Conservation (phyloP, 1,140 invertebrate genomes). For the Magallana gigas region DNA sequence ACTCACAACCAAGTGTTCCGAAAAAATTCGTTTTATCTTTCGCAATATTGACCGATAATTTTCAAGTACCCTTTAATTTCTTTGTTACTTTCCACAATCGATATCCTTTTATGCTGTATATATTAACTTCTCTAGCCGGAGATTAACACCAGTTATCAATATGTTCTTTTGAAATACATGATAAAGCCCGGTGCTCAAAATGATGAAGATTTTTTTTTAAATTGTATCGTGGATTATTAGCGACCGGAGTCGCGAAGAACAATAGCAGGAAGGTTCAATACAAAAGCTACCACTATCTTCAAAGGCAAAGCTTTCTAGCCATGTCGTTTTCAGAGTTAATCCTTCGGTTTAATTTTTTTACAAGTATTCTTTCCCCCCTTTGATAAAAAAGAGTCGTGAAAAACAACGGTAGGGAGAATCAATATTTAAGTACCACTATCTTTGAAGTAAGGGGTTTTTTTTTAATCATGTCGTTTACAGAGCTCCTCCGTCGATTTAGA, state of each 20-base stretch:
- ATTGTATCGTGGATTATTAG: background rate
- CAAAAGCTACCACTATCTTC: too few species aligned
- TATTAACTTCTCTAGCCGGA: background rate
- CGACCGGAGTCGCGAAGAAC: background rate
- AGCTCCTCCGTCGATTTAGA: too few species aligned
- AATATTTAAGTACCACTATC: too few species aligned
- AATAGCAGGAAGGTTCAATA: background rate
- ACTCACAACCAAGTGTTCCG: background rate
- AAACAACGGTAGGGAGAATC: too few species aligned
- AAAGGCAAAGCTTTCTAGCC: too few species aligned
- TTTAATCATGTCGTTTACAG: too few species aligned
- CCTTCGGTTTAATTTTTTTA: too few species aligned
- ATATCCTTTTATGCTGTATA: background rate
- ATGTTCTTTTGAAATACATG: background rate
- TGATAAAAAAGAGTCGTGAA: too few species aligned
- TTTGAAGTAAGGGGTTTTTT: too few species aligned
- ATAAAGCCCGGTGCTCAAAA: background rate
- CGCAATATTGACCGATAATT: constrained; percentile 18
- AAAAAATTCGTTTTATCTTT: background rate
- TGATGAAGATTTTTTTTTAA: background rate
- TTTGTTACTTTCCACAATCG: background rate
- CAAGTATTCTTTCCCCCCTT: too few species aligned
- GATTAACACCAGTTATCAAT: constrained; percentile 30
- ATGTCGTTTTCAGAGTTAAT: too few species aligned
- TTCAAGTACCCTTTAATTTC: constrained; percentile 15